Evolutionary conservation across 2,888 invertebrate genomes (phyloP).

Genomic region (Phlogophora meticulosa): DNA sequence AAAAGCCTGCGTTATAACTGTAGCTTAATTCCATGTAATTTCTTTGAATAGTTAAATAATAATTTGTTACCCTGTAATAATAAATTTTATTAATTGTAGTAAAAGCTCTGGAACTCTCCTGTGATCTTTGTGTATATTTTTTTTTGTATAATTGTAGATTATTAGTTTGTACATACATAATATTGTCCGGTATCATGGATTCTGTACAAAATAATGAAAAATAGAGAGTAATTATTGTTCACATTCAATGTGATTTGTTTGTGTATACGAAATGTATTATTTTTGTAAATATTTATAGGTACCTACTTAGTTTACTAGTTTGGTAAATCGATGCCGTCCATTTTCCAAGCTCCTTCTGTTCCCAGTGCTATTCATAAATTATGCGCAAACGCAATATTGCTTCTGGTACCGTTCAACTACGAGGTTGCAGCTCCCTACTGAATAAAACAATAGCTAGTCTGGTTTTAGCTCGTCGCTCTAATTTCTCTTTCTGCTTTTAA

Average conservation of each 20-base stretch:
- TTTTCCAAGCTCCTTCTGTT: slow-evolving; percentile 54
- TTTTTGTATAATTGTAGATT: slow-evolving; percentile 76
- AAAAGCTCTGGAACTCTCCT: slow-evolving; percentile 90
- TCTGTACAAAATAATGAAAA: slow-evolving; percentile 71
- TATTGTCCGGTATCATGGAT: slow-evolving; percentile 53
- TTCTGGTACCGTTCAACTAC: slow-evolving; percentile 58
- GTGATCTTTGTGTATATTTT: slow-evolving; percentile 87
- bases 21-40: slow-evolving; percentile 73
- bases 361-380: slow-evolving; percentile 61
- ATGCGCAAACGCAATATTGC: slow-evolving; percentile 64
- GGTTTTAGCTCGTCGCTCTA: slow-evolving; percentile 61
- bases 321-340: slow-evolving; percentile 58
- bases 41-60: slow-evolving; percentile 76
- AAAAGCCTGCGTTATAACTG: slow-evolving; percentile 89
- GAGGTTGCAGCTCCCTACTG: slow-evolving; percentile 58
- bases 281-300: slow-evolving; percentile 62
- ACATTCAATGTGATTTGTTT: slow-evolving; percentile 74
- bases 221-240: slow-evolving; percentile 74
- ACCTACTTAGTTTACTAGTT: slow-evolving; percentile 28
- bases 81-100: slow-evolving; percentile 75
- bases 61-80: slow-evolving; percentile 84
- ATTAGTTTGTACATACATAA: slow-evolving; percentile 59
- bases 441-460: slow-evolving; percentile 66
- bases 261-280: slow-evolving; percentile 69
- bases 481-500: slow-evolving; percentile 54